A percentile compares a stretch with the other conserved stretches of the same genome.
Conservation (phyloP, 2,113 vertebrate genomes). For the Strix uralensis region DNA sequence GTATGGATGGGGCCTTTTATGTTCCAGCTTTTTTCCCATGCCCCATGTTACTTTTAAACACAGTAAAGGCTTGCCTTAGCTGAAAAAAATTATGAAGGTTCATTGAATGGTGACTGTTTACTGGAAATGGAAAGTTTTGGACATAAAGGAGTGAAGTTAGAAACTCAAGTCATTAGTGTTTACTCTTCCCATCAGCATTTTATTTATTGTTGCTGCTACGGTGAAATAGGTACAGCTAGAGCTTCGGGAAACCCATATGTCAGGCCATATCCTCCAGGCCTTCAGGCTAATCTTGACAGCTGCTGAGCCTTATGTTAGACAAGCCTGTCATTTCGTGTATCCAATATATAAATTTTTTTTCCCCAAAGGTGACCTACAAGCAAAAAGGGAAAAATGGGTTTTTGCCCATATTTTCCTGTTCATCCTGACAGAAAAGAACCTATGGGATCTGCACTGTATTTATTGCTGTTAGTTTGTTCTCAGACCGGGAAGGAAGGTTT, state of each 20-base stretch:
- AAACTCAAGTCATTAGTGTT: not conserved
- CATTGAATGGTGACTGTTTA: not conserved
- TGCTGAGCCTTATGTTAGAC: slow-evolving; percentile 43
- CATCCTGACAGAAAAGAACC: not conserved
- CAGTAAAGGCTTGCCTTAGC: not conserved
- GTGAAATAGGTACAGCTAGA: slow-evolving; percentile 1
- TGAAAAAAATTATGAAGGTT: not conserved
- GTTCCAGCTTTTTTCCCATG: not conserved
- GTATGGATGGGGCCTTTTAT: not conserved
- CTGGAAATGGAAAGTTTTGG: not conserved
- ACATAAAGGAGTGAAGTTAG: not conserved
- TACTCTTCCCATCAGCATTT: slow-evolving; percentile 17
- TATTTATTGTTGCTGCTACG: slow-evolving; percentile 1
- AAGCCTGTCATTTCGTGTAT: slow-evolving; percentile 7
- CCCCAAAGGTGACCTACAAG: slow-evolving; percentile 2
- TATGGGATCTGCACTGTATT: not conserved
- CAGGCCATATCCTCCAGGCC: slow-evolving; percentile 20
- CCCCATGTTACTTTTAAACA: not conserved
- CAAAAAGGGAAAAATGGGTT: not conserved
- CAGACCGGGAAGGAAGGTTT: not conserved
- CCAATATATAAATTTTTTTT: not conserved
- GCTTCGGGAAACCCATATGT: slow-evolving; percentile 37
- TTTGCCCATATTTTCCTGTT: not conserved
- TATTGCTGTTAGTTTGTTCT: not conserved
- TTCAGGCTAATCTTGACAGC: slow-evolving; percentile 35